A percentile compares a stretch with the other conserved stretches of the same genome.
phyloP scores from a whole-genome alignment of 2,113 vertebrate genomes.

The Bombycilla garrulus region DNA sequence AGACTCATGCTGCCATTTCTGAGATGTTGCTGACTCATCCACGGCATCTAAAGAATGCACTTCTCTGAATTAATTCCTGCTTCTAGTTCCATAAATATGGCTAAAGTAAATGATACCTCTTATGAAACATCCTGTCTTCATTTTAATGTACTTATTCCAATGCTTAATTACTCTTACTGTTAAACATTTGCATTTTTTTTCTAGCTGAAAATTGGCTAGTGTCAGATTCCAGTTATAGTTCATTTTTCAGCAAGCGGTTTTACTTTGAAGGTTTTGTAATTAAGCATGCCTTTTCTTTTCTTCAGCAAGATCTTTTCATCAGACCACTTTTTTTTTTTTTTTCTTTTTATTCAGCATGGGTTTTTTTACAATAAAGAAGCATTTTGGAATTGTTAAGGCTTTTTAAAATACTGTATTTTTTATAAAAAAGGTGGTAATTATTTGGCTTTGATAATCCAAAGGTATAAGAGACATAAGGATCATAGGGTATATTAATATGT shows the following conservation, averaged over 20 bases:
- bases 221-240: conserved; percentile 29
- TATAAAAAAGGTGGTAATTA: background rate
- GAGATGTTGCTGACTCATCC: conserved; percentile 50
- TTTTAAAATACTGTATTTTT: background rate
- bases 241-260: background rate
- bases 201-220: background rate
- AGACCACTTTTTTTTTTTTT: background rate
- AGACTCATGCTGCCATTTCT: conserved; percentile 12
- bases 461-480: background rate
- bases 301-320: background rate
- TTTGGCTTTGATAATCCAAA: background rate
- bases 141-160: conserved; percentile 25
- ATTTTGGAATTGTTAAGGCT: background rate
- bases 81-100: conserved; percentile 53
- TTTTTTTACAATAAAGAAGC: background rate
- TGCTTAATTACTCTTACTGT: conserved; percentile 59
- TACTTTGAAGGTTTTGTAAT: background rate
- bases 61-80: conserved; percentile 62
- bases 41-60: conserved; percentile 59
- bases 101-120: conserved; percentile 41
- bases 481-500: background rate
- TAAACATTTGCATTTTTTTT: conserved; percentile 55
- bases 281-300: background rate
- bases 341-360: background rate
- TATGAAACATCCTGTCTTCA: conserved; percentile 47